A percentile compares a stretch with the other conserved stretches of the same genome.
phyloP scores from a whole-genome alignment of 2,888 invertebrate species.

The Agonum fuliginosum region DNA sequence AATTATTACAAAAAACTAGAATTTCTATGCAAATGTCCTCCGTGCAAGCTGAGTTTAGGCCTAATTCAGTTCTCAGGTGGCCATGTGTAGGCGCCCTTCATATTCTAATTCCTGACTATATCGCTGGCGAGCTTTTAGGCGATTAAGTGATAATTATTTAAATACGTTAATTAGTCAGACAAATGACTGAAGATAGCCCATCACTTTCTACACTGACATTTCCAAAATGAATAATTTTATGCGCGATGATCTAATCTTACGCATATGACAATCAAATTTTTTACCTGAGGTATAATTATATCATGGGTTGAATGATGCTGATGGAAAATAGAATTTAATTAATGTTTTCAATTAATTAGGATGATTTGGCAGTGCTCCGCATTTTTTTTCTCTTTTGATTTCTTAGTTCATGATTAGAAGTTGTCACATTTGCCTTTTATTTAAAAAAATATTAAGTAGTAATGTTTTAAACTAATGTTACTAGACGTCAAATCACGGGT shows the following conservation, averaged over 20 bases:
- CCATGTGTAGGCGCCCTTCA: constrained; percentile 24
- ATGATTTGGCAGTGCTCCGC: constrained; percentile 18
- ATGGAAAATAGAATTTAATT: constrained; percentile 26
- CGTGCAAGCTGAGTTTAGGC: constrained; percentile 12
- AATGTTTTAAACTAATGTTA: too few species aligned
- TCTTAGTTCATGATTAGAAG: background rate
- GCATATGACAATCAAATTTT: constrained; percentile 50
- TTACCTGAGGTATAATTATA: constrained; percentile 17
- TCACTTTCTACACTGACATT: constrained; percentile 13
- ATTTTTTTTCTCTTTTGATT: background rate
- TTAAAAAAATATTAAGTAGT: too few species aligned
- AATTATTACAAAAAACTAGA: too few species aligned
- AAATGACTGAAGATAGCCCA: constrained; percentile 41
- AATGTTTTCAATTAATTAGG: constrained; percentile 38
- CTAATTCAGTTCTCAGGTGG: background rate
- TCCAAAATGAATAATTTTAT: constrained; percentile 45
- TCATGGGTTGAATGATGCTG: constrained; percentile 10
- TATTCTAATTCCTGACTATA: constrained; percentile 41
- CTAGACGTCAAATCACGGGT: too few species aligned
- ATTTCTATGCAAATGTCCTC: background rate
- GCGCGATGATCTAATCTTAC: background rate
- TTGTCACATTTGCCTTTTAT: too few species aligned
- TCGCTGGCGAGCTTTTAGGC: constrained; percentile 28
- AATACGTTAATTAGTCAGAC: constrained; percentile 54
- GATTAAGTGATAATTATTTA: constrained; percentile 54